Evolutionary conservation across 2,797 vertebrate genomes (phyloP), one percentile per base, ranked within the genome.

Genomic region (Falco columbarius): DNA sequence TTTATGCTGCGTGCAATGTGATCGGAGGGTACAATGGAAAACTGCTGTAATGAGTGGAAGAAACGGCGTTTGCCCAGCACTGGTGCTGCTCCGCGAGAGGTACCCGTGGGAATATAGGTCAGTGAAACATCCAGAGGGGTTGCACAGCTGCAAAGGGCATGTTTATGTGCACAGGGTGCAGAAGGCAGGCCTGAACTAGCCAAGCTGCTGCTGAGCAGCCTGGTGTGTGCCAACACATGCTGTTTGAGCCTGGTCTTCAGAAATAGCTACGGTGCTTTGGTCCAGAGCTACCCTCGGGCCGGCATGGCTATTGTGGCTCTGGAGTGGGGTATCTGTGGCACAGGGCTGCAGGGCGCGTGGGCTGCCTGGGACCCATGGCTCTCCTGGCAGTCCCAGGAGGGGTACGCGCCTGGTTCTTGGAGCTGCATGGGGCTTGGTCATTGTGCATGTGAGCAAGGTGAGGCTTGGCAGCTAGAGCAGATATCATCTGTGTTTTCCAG

Each of bases 201-300:
- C 34, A 42, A 55, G 68, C 51, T 62, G 47, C 84, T 81, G 88
- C 63, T n/a, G 52, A 81, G 56, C 51, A 70, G 19, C 52, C 29
- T 44, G 61, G 7, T 27, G 14, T 30, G 49, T n/a, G 21, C 36
- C 49, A n/a, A 7, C 22, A 20, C 8, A 19, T 0, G 0, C 14
- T 0, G 0, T 54, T 21, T 0, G 0, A 89, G 47, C 44, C 58
- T 36, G 9, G 11, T 56, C 54, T 46, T 85, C 59, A 54, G n/a
- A 68, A 90, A 46, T 16, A 62, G 20, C 59, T n/a, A 2, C 0
- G 0, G n/a, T 3, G 3, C 55, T 80, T 72, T 65, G 34, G 56
- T n/a, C 23, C 54, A 56, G 74, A 72, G 71, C 23, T 27, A 34
- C 47, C 54, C 36, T 40, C 30, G 9, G 54, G 38, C 26, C 67